Conservation (phyloP, 2,797 vertebrate species). For the Sus cebifrons region DNA sequence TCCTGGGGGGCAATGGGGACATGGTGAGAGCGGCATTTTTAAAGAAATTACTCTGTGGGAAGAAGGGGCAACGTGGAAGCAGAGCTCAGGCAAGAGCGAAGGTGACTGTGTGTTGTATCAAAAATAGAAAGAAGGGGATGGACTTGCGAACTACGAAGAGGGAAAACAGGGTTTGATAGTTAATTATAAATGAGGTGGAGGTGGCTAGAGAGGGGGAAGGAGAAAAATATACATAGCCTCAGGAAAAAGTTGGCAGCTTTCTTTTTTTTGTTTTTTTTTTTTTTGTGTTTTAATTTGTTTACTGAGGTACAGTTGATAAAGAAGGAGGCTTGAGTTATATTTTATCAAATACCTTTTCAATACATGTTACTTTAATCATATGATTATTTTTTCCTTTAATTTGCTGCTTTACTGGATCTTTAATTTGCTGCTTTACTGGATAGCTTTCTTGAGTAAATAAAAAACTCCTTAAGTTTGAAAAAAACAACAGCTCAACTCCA, state of each 20-base stretch:
- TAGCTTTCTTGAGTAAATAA: conserved; percentile 10
- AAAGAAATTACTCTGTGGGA: neutral
- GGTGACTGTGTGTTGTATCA: neutral
- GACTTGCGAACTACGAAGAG: rapidly evolving
- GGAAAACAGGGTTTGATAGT: rapidly evolving
- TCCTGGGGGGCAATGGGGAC: neutral
- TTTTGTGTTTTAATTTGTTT: too few relatives aligned
- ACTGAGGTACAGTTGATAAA: neutral
- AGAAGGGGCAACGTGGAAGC: neutral
- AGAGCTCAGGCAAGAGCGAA: neutral
- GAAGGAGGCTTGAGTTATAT: neutral
- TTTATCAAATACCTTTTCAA: neutral
- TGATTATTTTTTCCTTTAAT: neutral
- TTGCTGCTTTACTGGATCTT: neutral
- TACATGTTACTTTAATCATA: neutral
- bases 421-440: too few relatives aligned
- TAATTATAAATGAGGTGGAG: neutral
- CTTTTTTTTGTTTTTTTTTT: too few relatives aligned
- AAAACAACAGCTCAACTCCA: neutral
- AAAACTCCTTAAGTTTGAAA: neutral
- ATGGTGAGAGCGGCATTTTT: neutral
- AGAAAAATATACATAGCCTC: neutral
- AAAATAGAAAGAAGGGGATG: neutral
- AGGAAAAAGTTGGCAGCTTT: neutral
- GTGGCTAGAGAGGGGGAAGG: too few relatives aligned